Percentiles rank a stretch among this genome's conserved stretches.
These are phyloP conservation scores for Eustalomyia histrio DNA, from an alignment of 2,888 invertebrate species.

Conservation along the genomic window DNA sequence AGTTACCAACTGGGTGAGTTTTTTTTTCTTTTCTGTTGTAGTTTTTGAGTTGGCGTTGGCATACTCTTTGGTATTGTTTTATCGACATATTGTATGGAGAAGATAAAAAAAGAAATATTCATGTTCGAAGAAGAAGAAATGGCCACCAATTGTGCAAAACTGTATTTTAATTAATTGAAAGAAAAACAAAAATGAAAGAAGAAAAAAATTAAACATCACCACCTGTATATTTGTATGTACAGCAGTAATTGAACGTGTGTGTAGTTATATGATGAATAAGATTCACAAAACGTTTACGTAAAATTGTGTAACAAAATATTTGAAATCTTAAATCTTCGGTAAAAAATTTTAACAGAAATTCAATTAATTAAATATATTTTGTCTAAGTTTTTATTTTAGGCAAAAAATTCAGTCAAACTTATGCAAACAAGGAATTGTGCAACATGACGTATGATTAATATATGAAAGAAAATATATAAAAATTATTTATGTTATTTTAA, in stretches of 20 bases:
- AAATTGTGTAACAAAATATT: not conserved
- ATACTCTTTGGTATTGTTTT: slow-evolving; percentile 12
- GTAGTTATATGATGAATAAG: not conserved
- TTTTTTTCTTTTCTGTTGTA: slow-evolving; percentile 3
- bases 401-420: too few relatives aligned
- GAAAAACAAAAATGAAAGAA: slow-evolving; percentile 45
- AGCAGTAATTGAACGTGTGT: slow-evolving; percentile 33
- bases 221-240: slow-evolving; percentile 55
- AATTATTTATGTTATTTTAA: too few relatives aligned
- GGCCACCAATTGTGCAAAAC: slow-evolving; percentile 64
- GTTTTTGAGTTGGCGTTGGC: slow-evolving; percentile 53
- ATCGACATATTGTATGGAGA: slow-evolving; percentile 29
- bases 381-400: too few relatives aligned
- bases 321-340: not conserved
- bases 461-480: too few relatives aligned
- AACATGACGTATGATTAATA: too few relatives aligned
- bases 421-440: too few relatives aligned
- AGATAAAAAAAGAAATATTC: not conserved
- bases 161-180: slow-evolving; percentile 63
- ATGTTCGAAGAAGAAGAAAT: slow-evolving; percentile 38
- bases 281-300: not conserved
- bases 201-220: slow-evolving; percentile 41
- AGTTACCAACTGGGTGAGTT: slow-evolving; percentile 57
- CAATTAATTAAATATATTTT: too few relatives aligned
- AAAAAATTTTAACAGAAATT: too few relatives aligned